Conservation (phyloP, 2,113 vertebrate species). For the Antidorcas marsupialis region DNA sequence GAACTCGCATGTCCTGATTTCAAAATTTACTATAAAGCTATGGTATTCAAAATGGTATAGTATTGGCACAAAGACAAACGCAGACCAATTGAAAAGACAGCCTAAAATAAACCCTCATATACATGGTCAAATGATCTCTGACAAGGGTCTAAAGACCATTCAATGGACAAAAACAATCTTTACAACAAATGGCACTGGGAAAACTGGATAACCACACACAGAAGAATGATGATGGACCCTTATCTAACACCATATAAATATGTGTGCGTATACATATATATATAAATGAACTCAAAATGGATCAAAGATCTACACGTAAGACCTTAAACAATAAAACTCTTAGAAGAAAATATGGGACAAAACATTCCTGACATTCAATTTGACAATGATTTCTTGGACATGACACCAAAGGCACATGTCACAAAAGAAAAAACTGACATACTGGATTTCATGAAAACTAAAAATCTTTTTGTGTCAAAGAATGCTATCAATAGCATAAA, state of each 20-base stretch:
- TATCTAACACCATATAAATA: background rate
- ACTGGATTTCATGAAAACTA: background rate
- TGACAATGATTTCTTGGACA: background rate
- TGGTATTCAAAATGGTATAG: background rate
- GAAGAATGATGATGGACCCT: background rate
- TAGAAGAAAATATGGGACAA: background rate
- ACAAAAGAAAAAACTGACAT: background rate
- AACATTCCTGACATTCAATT: background rate
- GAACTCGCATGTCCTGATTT: background rate
- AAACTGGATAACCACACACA: background rate
- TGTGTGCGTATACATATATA: background rate
- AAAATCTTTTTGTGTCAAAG: background rate
- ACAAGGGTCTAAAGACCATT: background rate
- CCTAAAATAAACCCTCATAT: background rate
- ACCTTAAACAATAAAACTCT: background rate
- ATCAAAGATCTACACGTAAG: background rate
- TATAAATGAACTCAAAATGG: background rate
- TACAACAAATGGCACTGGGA: background rate
- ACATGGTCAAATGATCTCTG: background rate
- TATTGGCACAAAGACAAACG: background rate
- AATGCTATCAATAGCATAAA: background rate
- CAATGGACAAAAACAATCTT: background rate
- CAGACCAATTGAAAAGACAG: background rate
- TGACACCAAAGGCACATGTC: background rate
- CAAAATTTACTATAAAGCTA: background rate